Evolutionary conservation across 2,113 vertebrate species (phyloP).

Genomic region (Cheilinus undulatus): DNA sequence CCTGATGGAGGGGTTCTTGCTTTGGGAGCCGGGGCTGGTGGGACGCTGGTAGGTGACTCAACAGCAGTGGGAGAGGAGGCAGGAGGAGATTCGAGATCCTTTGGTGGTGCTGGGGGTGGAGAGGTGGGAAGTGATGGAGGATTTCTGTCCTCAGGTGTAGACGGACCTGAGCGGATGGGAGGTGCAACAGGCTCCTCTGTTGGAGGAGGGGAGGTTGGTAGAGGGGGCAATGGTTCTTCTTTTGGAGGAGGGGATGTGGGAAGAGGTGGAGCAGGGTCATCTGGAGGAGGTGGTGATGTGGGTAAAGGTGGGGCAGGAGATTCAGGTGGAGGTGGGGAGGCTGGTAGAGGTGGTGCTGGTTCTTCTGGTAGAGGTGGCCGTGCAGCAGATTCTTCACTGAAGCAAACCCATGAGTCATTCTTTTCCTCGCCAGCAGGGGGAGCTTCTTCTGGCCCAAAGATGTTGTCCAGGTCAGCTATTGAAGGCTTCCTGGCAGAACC

Average conservation of each 20-base stretch:
- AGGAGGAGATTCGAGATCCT: conserved; percentile 44
- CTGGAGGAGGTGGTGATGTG: conserved; percentile 59
- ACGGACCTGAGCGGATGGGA: conserved; percentile 38
- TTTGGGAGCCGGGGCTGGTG: conserved; percentile 54
- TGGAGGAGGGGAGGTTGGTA: conserved; percentile 56
- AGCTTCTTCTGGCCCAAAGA: conserved; percentile 92
- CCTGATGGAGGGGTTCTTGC: conserved; percentile 37
- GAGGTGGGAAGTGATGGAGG: conserved; percentile 17
- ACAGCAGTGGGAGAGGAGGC: conserved; percentile 39
- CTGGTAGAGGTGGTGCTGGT: conserved; percentile 70
- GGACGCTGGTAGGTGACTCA: conserved; percentile 26
- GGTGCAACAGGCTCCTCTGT: conserved; percentile 41
- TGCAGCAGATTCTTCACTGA: conserved; percentile 87
- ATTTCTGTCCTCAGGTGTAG: conserved; percentile 55
- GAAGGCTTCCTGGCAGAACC: conserved; percentile 80
- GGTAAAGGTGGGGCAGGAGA: conserved; percentile 69
- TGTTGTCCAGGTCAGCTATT: conserved; percentile 96
- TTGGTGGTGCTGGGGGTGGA: conserved; percentile 41
- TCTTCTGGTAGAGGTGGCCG: conserved; percentile 73
- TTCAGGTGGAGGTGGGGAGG: conserved; percentile 69
- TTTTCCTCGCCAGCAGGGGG: conserved; percentile 78
- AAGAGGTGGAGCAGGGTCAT: conserved; percentile 63
- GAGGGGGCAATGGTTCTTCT: conserved; percentile 53
- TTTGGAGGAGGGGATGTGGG: conserved; percentile 62
- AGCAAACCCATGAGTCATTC: conserved; percentile 92